phyloP scores from a whole-genome alignment of 92 coral and sea anemone genomes.

The Epizoanthus illoricatus region DNA sequence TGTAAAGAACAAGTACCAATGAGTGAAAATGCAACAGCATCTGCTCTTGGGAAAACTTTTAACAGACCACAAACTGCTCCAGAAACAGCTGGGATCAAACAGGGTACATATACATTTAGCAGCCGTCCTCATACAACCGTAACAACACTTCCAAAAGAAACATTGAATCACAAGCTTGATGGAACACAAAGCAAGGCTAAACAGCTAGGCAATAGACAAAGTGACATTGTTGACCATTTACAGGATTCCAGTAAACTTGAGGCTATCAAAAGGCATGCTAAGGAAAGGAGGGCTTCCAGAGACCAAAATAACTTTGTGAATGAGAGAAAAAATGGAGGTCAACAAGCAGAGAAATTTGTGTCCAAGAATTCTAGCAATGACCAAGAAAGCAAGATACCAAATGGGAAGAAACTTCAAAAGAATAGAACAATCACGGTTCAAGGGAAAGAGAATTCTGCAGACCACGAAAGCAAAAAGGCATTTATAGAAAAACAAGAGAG shows the following conservation, averaged over 20 bases:
- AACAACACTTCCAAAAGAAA: constrained; percentile 13
- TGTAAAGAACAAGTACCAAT: constrained; percentile 12
- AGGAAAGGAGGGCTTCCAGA: constrained; percentile 17
- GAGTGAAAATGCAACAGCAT: constrained; percentile 16
- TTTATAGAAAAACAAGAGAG: constrained; percentile 12
- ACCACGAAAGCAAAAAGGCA: constrained; percentile 20
- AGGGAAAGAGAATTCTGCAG: constrained; percentile 25
- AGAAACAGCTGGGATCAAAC: constrained; percentile 61
- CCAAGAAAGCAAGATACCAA: constrained; percentile 25
- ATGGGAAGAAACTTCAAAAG: constrained; percentile 17
- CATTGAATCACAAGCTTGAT: neutral
- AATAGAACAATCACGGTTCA: constrained; percentile 23
- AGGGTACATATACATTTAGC: constrained; percentile 86
- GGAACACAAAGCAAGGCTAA: constrained; percentile 7
- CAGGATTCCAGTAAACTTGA: constrained; percentile 29
- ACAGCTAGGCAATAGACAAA: constrained; percentile 10
- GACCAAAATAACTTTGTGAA: constrained; percentile 1
- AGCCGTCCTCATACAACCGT: constrained; percentile 57
- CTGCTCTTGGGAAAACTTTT: constrained; percentile 2
- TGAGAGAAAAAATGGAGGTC: constrained; percentile 10
- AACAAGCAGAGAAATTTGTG: neutral
- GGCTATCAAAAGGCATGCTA: constrained; percentile 9
- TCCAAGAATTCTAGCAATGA: neutral
- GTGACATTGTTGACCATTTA: neutral
- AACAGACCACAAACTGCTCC: constrained; percentile 45